These are phyloP conservation scores for Drosophila rubida DNA, from an alignment of 2,888 invertebrate species.

Conservation along the genomic window DNA sequence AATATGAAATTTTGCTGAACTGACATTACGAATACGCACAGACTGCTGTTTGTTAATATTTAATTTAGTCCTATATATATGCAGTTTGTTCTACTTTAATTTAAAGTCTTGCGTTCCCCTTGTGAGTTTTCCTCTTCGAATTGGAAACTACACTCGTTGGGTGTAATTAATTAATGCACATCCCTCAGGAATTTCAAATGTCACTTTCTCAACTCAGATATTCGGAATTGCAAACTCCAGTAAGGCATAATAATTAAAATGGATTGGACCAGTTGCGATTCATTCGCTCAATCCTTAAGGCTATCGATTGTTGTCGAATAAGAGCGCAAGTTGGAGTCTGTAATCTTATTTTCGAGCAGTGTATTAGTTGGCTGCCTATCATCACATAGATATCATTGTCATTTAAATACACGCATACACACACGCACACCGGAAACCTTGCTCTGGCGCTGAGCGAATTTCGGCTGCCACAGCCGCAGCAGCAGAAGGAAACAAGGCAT, in stretches of 20 bases:
- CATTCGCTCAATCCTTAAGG: slow-evolving; percentile 11
- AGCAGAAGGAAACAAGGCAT: slow-evolving; percentile 23
- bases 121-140: not conserved
- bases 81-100: not conserved
- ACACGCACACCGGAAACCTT: slow-evolving; percentile 14
- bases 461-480: slow-evolving; percentile 22
- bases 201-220: slow-evolving; percentile 10
- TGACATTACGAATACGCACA: not conserved
- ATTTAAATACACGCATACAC: slow-evolving; percentile 67
- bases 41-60: too few relatives aligned
- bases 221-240: slow-evolving; percentile 19
- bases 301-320: slow-evolving; percentile 13
- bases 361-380: slow-evolving; percentile 55
- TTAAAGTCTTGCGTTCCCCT: not conserved
- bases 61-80: not conserved
- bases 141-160: not conserved
- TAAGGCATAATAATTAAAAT: slow-evolving; percentile 44
- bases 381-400: slow-evolving; percentile 60
- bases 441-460: slow-evolving; percentile 42
- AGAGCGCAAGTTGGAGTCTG: not conserved
- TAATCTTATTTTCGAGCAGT: slow-evolving; percentile 38
- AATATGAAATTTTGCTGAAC: not conserved
- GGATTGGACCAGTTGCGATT: slow-evolving; percentile 8
- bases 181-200: slow-evolving; percentile 18
- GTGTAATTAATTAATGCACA: slow-evolving; percentile 33